Percentiles rank a stretch among this genome's conserved stretches.
Conservation (phyloP, 2,888 invertebrate species). For the Papilio protenor region DNA sequence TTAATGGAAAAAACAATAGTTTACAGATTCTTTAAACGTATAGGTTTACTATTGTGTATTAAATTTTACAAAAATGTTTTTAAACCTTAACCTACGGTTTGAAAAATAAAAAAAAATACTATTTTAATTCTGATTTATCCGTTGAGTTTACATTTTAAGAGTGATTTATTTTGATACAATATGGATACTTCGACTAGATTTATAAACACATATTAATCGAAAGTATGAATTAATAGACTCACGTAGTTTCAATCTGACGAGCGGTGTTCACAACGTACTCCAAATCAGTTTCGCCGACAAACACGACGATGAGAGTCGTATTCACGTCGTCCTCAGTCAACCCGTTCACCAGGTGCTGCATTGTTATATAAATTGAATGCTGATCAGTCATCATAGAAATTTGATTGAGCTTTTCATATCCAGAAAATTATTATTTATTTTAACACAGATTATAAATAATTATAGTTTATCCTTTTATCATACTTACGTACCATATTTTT, state of each 20-base stretch:
- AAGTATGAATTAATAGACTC: slow-evolving; percentile 68
- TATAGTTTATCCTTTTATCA: no score
- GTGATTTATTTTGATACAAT: no score
- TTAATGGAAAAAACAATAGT: neutral
- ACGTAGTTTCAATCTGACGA: slow-evolving; percentile 89
- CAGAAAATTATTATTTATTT: neutral
- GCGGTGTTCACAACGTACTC: slow-evolving; percentile 90
- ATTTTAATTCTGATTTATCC: no score
- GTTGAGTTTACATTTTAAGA: no score
- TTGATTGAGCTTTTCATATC: neutral
- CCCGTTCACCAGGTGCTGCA: slow-evolving; percentile 90
- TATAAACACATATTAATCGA: neutral
- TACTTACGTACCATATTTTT: no score
- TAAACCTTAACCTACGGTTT: no score
- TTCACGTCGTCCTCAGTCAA: slow-evolving; percentile 91
- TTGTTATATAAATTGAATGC: neutral
- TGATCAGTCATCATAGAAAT: neutral
- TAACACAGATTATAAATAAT: no score
- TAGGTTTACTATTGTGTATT: neutral
- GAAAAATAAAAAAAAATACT: no score
- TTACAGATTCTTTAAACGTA: neutral
- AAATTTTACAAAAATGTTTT: no score
- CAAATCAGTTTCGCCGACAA: slow-evolving; percentile 93
- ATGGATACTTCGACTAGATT: no score
- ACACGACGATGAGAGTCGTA: slow-evolving; percentile 92